Evolutionary conservation across 2,797 vertebrate genomes (phyloP).

Genomic region (Netta rufina): DNA sequence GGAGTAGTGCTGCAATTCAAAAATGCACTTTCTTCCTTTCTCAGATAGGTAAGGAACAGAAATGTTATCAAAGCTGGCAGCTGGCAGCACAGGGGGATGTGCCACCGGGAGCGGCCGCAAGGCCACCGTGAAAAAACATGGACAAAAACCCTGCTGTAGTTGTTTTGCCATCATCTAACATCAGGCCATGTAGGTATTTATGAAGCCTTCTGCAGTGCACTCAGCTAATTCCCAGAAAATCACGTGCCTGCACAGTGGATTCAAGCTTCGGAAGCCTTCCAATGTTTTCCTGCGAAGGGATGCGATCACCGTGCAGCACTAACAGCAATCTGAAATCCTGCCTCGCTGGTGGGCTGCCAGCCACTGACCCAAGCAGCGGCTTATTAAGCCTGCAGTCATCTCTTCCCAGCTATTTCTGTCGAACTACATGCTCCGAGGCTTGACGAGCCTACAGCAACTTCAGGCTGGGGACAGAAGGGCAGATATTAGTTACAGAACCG

Average conservation of each 20-base stretch:
- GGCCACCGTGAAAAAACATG: not conserved
- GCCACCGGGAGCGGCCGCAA: not conserved
- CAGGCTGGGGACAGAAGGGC: not conserved
- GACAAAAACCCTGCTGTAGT: not conserved
- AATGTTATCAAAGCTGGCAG: not conserved
- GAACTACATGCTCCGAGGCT: not conserved
- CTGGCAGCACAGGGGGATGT: not conserved
- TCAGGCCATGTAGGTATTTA: not conserved
- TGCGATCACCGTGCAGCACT: not conserved
- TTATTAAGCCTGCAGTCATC: not conserved
- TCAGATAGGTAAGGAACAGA: not conserved
- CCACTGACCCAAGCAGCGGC: not conserved
- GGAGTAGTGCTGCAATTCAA: fast-evolving
- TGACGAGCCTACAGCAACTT: not conserved
- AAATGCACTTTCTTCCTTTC: not conserved
- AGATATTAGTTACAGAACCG: not conserved
- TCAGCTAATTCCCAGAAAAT: constrained; percentile 10
- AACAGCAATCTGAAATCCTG: not conserved
- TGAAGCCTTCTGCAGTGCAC: not conserved
- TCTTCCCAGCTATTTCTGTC: not conserved
- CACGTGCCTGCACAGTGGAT: not conserved
- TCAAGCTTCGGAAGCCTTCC: not conserved
- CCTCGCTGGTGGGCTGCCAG: not conserved
- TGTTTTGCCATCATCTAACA: not conserved
- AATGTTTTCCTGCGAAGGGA: constrained; percentile 4